phyloP scores from a whole-genome alignment of 2,113 vertebrate species.

The Eupsittula cactorum region DNA sequence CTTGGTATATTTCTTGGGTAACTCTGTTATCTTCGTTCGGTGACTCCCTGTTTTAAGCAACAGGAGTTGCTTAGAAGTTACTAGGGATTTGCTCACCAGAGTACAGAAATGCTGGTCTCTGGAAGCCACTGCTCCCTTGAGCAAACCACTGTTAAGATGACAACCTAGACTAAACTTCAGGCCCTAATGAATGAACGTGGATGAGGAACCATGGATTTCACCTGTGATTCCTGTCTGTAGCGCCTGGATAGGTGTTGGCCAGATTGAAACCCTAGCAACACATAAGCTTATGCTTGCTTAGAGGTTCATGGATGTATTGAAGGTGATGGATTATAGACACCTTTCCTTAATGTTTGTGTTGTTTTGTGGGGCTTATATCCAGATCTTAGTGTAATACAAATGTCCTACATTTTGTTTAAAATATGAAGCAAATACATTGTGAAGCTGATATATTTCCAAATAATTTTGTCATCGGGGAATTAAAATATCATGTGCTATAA shows the following conservation, averaged over 20 bases:
- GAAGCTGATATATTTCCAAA: slow-evolving; percentile 12
- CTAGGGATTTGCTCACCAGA: neutral
- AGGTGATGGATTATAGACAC: neutral
- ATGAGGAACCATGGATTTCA: neutral
- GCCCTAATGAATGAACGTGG: neutral
- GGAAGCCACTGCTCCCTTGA: neutral
- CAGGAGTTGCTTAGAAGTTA: neutral
- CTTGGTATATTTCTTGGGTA: neutral
- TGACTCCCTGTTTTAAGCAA: neutral
- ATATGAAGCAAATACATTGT: neutral
- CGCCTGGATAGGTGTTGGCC: neutral
- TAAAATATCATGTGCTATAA: slow-evolving; percentile 47
- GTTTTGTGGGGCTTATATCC: neutral
- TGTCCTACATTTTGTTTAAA: neutral
- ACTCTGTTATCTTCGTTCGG: neutral
- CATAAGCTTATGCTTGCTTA: accelerated
- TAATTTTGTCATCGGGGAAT: slow-evolving; percentile 29
- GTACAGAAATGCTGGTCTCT: neutral
- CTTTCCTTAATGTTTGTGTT: neutral
- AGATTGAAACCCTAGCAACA: neutral
- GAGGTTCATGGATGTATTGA: neutral
- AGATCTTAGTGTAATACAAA: neutral
- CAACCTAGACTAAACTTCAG: neutral
- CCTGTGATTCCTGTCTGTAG: neutral
- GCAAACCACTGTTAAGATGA: neutral